Percentiles rank a stretch among this genome's conserved stretches.
Conservation (phyloP, 1,140 invertebrate genomes). For the Psix sp. region DNA sequence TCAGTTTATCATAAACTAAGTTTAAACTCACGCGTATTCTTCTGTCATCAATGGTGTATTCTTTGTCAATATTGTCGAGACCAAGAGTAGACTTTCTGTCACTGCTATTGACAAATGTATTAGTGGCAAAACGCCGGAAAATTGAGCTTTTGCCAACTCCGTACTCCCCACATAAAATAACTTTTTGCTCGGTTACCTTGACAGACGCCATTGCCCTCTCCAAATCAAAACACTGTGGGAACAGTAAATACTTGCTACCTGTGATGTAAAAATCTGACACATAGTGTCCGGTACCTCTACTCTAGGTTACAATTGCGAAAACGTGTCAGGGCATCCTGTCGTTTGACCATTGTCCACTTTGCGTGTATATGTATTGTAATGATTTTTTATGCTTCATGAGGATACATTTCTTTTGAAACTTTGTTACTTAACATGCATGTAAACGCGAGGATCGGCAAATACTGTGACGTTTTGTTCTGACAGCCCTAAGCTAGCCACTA, state of each 20-base stretch:
- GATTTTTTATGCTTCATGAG: constrained; percentile 3
- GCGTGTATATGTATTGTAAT: constrained; percentile 9
- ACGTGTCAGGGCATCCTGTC: constrained; percentile 18
- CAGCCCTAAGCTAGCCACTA: too few relatives aligned
- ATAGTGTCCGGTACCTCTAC: constrained; percentile 29
- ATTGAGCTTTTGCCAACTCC: constrained; percentile 96
- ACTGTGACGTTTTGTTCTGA: constrained; percentile 15
- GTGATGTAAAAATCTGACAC: constrained; percentile 17
- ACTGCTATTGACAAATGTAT: constrained; percentile 87
- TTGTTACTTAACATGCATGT: too few relatives aligned
- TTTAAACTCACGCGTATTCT: constrained; percentile 86
- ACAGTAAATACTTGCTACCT: constrained; percentile 19
- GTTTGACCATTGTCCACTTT: background rate
- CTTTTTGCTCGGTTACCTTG: constrained; percentile 92
- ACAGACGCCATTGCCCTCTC: constrained; percentile 83
- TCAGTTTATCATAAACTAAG: too few relatives aligned
- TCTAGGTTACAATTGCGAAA: background rate
- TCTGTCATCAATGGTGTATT: constrained; percentile 85
- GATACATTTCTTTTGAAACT: background rate
- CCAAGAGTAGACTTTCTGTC: constrained; percentile 93
- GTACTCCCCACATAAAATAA: constrained; percentile 96
- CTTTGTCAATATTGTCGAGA: constrained; percentile 91
- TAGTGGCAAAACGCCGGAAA: constrained; percentile 92
- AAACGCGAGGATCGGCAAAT: constrained; percentile 14
- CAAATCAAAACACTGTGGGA: constrained; percentile 39